Evolutionary conservation across 2,797 vertebrate species (phyloP).

Genomic region (Megaceryle alcyon): DNA sequence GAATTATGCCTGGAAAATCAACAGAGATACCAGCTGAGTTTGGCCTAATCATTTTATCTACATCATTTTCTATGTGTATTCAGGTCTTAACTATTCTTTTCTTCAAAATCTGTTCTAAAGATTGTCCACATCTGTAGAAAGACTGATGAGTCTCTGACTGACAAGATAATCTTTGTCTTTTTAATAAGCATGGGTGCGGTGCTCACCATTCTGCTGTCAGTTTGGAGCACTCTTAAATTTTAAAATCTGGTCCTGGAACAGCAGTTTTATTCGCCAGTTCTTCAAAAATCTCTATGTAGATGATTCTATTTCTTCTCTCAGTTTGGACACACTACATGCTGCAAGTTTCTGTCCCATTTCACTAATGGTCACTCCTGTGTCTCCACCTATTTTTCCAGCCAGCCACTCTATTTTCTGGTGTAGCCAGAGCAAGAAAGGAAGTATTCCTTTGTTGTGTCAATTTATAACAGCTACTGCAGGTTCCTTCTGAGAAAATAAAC

Average conservation of each 20-base stretch:
- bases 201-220: conserved; percentile 3
- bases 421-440: not conserved
- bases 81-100: not conserved
- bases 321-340: not conserved
- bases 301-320: not conserved
- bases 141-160: not conserved
- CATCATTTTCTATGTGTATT: not conserved
- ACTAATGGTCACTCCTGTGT: not conserved
- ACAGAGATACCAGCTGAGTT: not conserved
- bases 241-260: not conserved
- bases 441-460: not conserved
- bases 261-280: not conserved
- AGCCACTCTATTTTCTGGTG: not conserved
- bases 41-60: not conserved
- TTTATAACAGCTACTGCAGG: not conserved
- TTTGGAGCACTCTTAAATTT: not conserved
- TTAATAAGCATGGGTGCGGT: not conserved
- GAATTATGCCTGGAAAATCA: not conserved
- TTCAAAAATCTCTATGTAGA: not conserved
- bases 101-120: conserved; percentile 9
- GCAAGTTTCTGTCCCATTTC: not conserved
- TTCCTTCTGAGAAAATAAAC: not conserved
- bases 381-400: not conserved
- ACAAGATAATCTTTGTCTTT: conserved; percentile 5
- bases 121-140: not conserved